Percentiles rank a stretch among this genome's conserved stretches.
These are phyloP conservation scores for Recurvirostra avosetta DNA, from an alignment of 2,113 vertebrate genomes.

Conservation along the genomic window DNA sequence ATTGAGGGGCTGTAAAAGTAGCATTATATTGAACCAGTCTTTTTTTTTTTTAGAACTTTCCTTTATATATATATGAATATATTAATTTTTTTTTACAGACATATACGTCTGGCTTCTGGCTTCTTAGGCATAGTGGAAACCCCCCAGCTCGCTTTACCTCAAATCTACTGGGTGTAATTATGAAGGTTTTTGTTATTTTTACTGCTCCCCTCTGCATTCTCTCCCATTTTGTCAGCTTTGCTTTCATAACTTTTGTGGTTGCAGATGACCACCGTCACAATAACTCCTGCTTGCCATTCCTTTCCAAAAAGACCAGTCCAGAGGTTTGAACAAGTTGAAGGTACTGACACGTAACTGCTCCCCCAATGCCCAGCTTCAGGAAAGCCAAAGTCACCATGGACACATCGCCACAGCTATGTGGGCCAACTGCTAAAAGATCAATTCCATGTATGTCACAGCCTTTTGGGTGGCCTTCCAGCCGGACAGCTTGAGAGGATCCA, in stretches of 20 bases:
- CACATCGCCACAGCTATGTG: background rate
- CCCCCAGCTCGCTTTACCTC: background rate
- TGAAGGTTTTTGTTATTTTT: background rate
- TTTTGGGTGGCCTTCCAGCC: background rate
- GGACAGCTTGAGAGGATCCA: background rate
- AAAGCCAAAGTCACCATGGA: background rate
- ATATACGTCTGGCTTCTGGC: background rate
- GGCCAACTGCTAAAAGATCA: background rate
- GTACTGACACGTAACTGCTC: background rate
- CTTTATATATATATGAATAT: too few relatives aligned
- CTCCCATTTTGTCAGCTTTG: background rate
- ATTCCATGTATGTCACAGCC: background rate
- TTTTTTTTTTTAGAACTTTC: background rate
- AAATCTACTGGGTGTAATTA: background rate
- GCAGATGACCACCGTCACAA: background rate
- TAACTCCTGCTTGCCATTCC: background rate
- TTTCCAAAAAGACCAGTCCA: background rate
- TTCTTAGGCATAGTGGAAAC: background rate
- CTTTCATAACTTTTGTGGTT: background rate
- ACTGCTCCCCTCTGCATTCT: background rate
- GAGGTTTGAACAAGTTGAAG: background rate
- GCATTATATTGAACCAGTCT: background rate
- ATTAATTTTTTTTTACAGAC: background rate
- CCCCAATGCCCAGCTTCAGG: background rate
- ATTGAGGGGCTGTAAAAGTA: background rate